Evolutionary conservation across 2,888 invertebrate species (phyloP).

Genomic region (Zele albiditarsus): DNA sequence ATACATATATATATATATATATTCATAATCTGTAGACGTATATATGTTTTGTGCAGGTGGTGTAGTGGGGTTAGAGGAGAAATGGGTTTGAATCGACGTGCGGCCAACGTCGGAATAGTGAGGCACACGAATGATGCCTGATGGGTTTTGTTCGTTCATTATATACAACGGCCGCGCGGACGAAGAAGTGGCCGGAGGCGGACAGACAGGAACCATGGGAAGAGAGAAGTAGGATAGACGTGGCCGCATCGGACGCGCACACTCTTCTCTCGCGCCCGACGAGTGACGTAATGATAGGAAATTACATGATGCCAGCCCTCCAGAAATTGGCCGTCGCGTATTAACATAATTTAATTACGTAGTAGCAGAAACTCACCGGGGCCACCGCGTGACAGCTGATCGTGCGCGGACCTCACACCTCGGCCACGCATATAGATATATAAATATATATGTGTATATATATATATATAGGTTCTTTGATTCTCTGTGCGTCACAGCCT

Average conservation of each 20-base stretch:
- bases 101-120: constrained; percentile 23
- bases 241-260: constrained; percentile 14
- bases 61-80: constrained; percentile 8
- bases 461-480: neutral
- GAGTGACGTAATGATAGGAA: constrained; percentile 56
- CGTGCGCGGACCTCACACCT: constrained; percentile 48
- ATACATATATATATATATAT: neutral
- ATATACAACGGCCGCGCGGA: constrained; percentile 42
- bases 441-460: neutral
- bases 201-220: constrained; percentile 32
- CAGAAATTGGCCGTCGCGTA: constrained; percentile 51
- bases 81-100: constrained; percentile 38
- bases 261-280: constrained; percentile 43
- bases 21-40: neutral
- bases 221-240: constrained; percentile 38
- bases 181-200: constrained; percentile 40
- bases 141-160: constrained; percentile 47
- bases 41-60: constrained; percentile 21
- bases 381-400: constrained; percentile 47
- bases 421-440: constrained; percentile 32
- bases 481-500: constrained; percentile 14
- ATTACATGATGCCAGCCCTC: constrained; percentile 50
- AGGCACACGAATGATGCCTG: constrained; percentile 42
- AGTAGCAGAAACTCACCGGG: constrained; percentile 51
- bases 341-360: constrained; percentile 59